Evolutionary conservation across 2,888 invertebrate species (phyloP), one percentile per base, ranked within the genome.

Genomic region (Cerastis rubricosa): DNA sequence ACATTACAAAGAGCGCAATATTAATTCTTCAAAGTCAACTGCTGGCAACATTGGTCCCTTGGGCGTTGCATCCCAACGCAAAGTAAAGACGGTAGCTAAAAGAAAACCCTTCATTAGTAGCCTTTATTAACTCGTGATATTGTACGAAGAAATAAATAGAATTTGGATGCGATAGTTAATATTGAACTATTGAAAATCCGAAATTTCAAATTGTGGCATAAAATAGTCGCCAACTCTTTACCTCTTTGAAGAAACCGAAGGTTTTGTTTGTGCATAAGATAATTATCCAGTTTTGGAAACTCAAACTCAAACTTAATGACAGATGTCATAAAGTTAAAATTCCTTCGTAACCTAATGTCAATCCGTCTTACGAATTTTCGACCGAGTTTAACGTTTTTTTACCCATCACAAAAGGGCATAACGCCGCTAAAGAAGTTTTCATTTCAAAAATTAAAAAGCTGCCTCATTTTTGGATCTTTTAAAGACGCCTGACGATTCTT

Each of bases 41-140:
- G 75, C 65, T 81, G 78, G 80, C 79, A 80, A 85, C 85, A 85
- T 84, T 83, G 76, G 70, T 85, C 87, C 85, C 81, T 71, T 65
- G 80, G 85, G 84, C 79, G 75, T 79, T 86, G 87, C 87, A 88
- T 74, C 76, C 63, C 65, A 84, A 86, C 79, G 77, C 84, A 76
- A 83, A 80, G 73, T 76, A 77, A 85, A 83, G 87, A 74, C 69
- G 77, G 78, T 77, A 71, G 82, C 80, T 83, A 84, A 92, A 92
- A 91, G 90, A 91, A 92, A 92, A 90, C 91, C 90, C 89, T 90
- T 90, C 91, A 90, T 93, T 92, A 92, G 90, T 89, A 85, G 87
- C 87, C 88, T 90, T 92, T 93, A 92, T 92, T 93, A 92, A 90
- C 90, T 91, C 85, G 90, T 89, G 89, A 90, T 90, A 89, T 88